A percentile compares a stretch with the other conserved stretches of the same genome.
Evolutionary conservation across 2,113 vertebrate genomes (phyloP).

Genomic region (Dipodomys stephensi): DNA sequence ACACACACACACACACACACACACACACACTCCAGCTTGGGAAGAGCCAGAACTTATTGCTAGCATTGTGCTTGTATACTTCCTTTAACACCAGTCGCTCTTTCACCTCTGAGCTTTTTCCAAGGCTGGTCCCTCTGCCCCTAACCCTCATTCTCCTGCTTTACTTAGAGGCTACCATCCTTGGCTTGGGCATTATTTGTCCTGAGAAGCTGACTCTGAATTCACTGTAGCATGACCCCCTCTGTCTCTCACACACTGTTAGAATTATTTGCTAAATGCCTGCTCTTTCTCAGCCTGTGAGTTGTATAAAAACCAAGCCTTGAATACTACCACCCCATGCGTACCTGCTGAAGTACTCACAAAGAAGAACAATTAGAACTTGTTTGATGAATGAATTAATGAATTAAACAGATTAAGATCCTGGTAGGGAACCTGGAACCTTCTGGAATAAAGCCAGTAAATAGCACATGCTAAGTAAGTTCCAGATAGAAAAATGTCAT

Average conservation of each 20-base stretch:
- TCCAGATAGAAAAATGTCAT: not conserved
- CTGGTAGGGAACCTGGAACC: not conserved
- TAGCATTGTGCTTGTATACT: too few species aligned
- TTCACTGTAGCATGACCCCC: not conserved
- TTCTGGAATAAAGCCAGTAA: not conserved
- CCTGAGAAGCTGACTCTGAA: not conserved
- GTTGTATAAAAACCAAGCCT: not conserved
- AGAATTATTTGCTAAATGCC: not conserved
- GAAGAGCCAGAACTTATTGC: not conserved
- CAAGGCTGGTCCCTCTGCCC: not conserved
- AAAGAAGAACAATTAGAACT: not conserved
- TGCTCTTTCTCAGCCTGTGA: not conserved
- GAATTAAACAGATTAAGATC: not conserved
- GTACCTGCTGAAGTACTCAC: not conserved
- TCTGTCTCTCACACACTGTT: not conserved
- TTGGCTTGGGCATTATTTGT: not conserved
- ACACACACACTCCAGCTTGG: too few species aligned
- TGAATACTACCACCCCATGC: not conserved
- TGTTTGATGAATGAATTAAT: not conserved
- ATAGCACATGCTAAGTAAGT: not conserved
- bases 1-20: too few species aligned
- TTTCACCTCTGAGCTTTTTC: not conserved
- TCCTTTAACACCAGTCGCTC: accelerated
- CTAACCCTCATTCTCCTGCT: not conserved
- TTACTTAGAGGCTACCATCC: not conserved